Evolutionary conservation across 2,888 invertebrate genomes (phyloP).

Genomic region (Agrotis exclamationis): DNA sequence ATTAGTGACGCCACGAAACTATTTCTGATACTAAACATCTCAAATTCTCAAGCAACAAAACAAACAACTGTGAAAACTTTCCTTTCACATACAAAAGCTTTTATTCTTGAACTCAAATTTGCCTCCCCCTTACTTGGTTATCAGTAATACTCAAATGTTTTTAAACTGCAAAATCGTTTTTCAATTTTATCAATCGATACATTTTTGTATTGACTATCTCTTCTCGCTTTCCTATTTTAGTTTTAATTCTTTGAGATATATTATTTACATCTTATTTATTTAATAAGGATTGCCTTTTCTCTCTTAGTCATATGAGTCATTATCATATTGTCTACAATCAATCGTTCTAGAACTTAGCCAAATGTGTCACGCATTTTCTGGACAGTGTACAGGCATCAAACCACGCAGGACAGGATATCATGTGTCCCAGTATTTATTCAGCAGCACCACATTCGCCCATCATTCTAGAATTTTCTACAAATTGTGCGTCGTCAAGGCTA

Average conservation of each 20-base stretch:
- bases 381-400: neutral
- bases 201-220: too few species aligned
- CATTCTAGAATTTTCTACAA: neutral
- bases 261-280: too few species aligned
- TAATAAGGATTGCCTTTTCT: too few species aligned
- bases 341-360: too few species aligned
- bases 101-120: neutral
- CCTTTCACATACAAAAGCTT: slow-evolving; percentile 1
- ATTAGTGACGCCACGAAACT: slow-evolving; percentile 41
- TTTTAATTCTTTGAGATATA: too few species aligned
- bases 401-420: neutral
- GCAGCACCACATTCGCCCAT: neutral
- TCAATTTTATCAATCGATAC: too few species aligned
- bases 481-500: slow-evolving; percentile 46
- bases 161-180: too few species aligned
- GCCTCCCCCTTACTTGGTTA: neutral
- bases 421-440: neutral
- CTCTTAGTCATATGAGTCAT: too few species aligned
- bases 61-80: slow-evolving; percentile 18
- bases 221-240: too few species aligned
- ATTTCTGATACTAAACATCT: slow-evolving; percentile 34
- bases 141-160: too few species aligned
- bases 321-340: too few species aligned
- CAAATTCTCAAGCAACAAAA: slow-evolving; percentile 29
- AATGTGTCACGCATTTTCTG: neutral